phyloP scores from a whole-genome alignment of 2,888 invertebrate species.

The Drosophila austrosaltans region DNA sequence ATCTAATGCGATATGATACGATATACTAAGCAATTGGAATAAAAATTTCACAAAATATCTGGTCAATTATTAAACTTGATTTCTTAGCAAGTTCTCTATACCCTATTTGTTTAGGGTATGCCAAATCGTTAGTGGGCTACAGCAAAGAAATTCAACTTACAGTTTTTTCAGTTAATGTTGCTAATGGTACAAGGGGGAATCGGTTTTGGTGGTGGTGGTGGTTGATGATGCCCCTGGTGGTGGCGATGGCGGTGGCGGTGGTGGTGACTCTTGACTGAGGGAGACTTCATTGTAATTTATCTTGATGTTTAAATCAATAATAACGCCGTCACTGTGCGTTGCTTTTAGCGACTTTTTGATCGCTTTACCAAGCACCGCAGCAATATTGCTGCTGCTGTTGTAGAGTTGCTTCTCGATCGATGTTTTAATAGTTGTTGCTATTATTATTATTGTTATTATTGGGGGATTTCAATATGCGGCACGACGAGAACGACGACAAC shows the following conservation, averaged over 20 bases:
- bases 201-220: neutral
- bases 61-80: neutral
- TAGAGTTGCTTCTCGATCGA: conserved; percentile 29
- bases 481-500: conserved; percentile 54
- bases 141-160: conserved; percentile 4
- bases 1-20: too few relatives aligned
- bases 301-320: conserved; percentile 83
- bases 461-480: conserved; percentile 66
- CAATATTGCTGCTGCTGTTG: conserved; percentile 21
- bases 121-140: conserved; percentile 10
- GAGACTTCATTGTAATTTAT: conserved; percentile 80
- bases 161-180: conserved; percentile 24
- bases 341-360: conserved; percentile 65
- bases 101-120: conserved; percentile 3
- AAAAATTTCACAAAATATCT: too few relatives aligned
- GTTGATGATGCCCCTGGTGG: conserved; percentile 7
- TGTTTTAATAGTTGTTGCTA: conserved; percentile 56
- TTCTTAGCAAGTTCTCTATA: neutral
- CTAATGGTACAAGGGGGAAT: conserved; percentile 32
- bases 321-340: conserved; percentile 75
- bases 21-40: too few relatives aligned
- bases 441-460: conserved; percentile 55
- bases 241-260: neutral
- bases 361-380: conserved; percentile 40
- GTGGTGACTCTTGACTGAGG: conserved; percentile 45